These are phyloP conservation scores for Melipona beecheii DNA, from an alignment of 2,888 invertebrate genomes.

Conservation along the genomic window DNA sequence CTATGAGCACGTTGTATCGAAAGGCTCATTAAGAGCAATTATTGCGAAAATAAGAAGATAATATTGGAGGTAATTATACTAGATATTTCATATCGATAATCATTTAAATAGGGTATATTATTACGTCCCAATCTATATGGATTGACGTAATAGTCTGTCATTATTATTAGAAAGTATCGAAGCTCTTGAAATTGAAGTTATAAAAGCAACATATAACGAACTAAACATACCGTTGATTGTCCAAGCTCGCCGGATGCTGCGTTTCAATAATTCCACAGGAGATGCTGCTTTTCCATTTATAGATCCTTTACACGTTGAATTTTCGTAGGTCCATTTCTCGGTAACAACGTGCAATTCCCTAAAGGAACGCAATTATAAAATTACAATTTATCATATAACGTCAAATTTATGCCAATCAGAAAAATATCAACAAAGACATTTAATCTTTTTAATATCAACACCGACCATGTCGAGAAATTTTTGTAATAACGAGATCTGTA, in stretches of 20 bases:
- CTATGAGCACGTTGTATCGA: not conserved
- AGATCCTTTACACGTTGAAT: constrained; percentile 85
- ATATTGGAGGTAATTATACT: not conserved
- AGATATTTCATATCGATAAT: not conserved
- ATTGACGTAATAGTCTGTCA: not conserved
- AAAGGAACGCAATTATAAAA: constrained; percentile 79
- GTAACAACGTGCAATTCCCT: constrained; percentile 89
- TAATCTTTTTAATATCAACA: not conserved
- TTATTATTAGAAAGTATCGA: not conserved
- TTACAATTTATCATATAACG: not conserved
- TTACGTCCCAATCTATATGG: not conserved
- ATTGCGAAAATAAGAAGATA: not conserved
- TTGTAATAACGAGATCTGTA: too few species aligned
- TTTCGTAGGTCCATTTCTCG: constrained; percentile 89
- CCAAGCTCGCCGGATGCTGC: constrained; percentile 89
- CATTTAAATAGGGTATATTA: not conserved
- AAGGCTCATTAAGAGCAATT: not conserved
- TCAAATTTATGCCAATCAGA: not conserved
- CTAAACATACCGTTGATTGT: constrained; percentile 87
- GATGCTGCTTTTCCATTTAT: constrained; percentile 86
- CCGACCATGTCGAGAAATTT: too few species aligned
- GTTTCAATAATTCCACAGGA: constrained; percentile 88
- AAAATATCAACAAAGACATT: not conserved
- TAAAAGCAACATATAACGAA: not conserved
- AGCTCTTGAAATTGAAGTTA: not conserved